These are phyloP conservation scores for Cuculus canorus DNA, from an alignment of 2,797 vertebrate genomes.

Conservation along the genomic window DNA sequence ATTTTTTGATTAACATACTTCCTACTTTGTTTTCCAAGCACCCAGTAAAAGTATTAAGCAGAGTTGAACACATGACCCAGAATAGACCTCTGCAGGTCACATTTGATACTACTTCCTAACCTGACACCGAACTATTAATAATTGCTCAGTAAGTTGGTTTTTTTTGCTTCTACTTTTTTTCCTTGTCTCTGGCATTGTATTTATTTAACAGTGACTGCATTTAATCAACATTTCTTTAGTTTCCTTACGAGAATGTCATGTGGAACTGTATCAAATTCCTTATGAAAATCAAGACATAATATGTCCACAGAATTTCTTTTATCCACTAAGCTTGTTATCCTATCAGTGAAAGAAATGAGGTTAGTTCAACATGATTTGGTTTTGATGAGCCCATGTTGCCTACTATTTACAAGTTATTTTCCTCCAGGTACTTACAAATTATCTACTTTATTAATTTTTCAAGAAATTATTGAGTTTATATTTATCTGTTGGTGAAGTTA, in stretches of 20 bases:
- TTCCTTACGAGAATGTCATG: constrained; percentile 37
- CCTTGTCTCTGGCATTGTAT: background rate
- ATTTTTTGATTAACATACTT: background rate
- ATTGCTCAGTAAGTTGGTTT: background rate
- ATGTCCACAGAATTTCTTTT: constrained; percentile 42
- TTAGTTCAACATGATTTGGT: constrained; percentile 71
- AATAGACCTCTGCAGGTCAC: background rate
- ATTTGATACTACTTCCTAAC: background rate
- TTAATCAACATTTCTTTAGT: constrained; percentile 27
- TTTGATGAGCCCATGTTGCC: constrained; percentile 55
- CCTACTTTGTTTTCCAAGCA: background rate
- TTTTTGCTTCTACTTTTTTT: background rate
- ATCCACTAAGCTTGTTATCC: constrained; percentile 54
- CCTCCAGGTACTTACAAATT: constrained; percentile 22
- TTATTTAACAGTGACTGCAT: background rate
- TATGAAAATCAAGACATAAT: constrained; percentile 47
- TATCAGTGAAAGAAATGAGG: constrained; percentile 51
- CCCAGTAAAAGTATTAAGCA: background rate
- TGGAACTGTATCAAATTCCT: constrained; percentile 49
- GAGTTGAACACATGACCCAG: background rate
- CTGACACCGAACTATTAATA: background rate
- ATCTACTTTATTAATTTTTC: constrained; percentile 60
- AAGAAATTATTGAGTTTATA: constrained; percentile 2
- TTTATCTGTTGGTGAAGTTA: background rate
- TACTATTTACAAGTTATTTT: constrained; percentile 50